Conservation (phyloP, 53 echinoderm and acorn worm genomes). For the Temnopleurus reevesii region DNA sequence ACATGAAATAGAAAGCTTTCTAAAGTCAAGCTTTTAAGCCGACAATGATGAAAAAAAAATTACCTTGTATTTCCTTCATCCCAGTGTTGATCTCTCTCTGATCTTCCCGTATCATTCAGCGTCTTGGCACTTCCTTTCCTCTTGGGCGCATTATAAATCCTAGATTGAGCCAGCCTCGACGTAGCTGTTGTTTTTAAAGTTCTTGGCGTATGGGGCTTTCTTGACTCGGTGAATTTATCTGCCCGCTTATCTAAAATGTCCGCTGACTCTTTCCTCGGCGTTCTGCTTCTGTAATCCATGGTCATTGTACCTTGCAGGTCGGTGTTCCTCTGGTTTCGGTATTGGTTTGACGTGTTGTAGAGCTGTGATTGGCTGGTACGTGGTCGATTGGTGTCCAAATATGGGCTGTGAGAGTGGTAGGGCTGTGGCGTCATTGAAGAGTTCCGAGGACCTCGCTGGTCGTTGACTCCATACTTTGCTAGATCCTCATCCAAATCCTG, state of each 20-base stretch:
- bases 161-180: slow-evolving; percentile 86
- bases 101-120: slow-evolving; percentile 44
- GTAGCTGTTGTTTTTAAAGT: slow-evolving; percentile 79
- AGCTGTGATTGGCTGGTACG: slow-evolving; percentile 62
- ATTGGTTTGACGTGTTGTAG: slow-evolving; percentile 35
- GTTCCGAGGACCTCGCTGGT: slow-evolving; percentile 7
- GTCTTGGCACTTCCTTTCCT: slow-evolving; percentile 27
- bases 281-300: not conserved
- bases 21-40: too few species aligned
- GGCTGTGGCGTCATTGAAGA: slow-evolving; percentile 45
- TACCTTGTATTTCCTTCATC: slow-evolving; percentile 41
- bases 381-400: not conserved
- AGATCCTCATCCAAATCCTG: slow-evolving; percentile 46
- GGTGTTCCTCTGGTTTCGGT: not conserved
- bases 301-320: slow-evolving; percentile 18
- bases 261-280: slow-evolving; percentile 55
- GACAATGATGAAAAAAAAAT: too few species aligned
- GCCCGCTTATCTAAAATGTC: slow-evolving; percentile 83
- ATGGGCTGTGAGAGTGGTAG: slow-evolving; percentile 39
- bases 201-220: slow-evolving; percentile 79
- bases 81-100: slow-evolving; percentile 2
- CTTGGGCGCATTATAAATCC: slow-evolving; percentile 91
- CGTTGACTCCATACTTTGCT: slow-evolving; percentile 29
- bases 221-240: slow-evolving; percentile 66
- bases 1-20: too few species aligned